These are phyloP conservation scores for Cantharis rufa DNA, from an alignment of 2,888 invertebrate genomes.

Conservation along the genomic window DNA sequence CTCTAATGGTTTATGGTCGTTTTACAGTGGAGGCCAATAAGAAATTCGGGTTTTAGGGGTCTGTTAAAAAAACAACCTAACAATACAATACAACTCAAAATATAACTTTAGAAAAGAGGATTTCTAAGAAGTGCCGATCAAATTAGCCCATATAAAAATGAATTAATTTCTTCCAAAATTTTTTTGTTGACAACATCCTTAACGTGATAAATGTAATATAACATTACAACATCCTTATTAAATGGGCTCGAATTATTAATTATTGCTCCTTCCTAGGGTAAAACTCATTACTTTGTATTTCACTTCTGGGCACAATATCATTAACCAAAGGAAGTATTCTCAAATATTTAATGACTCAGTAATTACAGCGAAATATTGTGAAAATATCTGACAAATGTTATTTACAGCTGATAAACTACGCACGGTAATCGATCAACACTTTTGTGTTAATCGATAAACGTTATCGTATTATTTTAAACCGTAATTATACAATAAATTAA, in stretches of 20 bases:
- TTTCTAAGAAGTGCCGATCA: background rate
- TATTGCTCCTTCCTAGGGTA: background rate
- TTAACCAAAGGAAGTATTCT: background rate
- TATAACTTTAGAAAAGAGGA: background rate
- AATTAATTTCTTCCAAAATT: background rate
- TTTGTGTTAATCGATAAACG: background rate
- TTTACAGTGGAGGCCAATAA: background rate
- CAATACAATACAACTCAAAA: background rate
- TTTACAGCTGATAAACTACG: background rate
- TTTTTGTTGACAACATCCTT: background rate
- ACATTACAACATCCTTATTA: background rate
- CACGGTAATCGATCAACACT: background rate
- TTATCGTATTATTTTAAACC: background rate
- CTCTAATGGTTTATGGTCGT: background rate
- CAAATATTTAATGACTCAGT: background rate
- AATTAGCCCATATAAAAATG: background rate
- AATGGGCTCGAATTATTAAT: background rate
- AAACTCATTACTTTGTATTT: background rate
- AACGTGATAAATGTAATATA: background rate
- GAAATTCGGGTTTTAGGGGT: background rate
- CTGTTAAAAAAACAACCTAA: background rate
- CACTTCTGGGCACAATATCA: background rate
- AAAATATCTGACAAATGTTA: background rate
- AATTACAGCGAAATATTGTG: background rate
- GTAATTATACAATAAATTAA: background rate